Conservation (phyloP, 2,113 vertebrate genomes). For the Cricetomys ansorgei region DNA sequence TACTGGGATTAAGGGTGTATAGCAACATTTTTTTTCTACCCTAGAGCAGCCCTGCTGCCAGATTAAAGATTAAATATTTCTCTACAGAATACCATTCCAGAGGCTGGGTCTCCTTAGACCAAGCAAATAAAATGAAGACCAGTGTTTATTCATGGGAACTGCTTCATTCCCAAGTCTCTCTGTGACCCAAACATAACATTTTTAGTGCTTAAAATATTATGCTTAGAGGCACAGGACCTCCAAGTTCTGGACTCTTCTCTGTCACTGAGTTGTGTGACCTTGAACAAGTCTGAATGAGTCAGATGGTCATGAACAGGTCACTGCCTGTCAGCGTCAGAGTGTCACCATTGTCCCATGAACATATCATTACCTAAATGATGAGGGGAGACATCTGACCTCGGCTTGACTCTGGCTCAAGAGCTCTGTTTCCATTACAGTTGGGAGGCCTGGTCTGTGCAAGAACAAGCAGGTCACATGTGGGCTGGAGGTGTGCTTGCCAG, state of each 20-base stretch:
- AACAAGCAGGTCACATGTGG: background rate
- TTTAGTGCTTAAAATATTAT: background rate
- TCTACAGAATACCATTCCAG: background rate
- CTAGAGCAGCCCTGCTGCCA: no score
- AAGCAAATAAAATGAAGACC: background rate
- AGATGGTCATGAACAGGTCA: background rate
- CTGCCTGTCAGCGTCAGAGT: background rate
- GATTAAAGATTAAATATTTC: no score
- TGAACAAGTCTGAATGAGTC: background rate
- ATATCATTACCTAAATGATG: background rate
- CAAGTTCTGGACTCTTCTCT: background rate
- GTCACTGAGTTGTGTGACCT: background rate
- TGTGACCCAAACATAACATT: background rate
- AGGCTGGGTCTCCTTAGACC: background rate
- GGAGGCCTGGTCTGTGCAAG: background rate
- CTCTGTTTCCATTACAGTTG: background rate
- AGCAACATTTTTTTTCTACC: no score
- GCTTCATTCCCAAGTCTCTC: background rate
- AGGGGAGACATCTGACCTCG: background rate
- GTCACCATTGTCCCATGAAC: background rate
- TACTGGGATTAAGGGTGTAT: no score
- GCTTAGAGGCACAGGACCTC: background rate
- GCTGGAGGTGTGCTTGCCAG: background rate
- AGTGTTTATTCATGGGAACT: background rate
- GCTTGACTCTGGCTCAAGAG: background rate